Evolutionary conservation across 64 coral and sea anemone genomes (phyloP), one percentile per base, ranked within the genome.

Genomic region (Pocillopora damicornis): DNA sequence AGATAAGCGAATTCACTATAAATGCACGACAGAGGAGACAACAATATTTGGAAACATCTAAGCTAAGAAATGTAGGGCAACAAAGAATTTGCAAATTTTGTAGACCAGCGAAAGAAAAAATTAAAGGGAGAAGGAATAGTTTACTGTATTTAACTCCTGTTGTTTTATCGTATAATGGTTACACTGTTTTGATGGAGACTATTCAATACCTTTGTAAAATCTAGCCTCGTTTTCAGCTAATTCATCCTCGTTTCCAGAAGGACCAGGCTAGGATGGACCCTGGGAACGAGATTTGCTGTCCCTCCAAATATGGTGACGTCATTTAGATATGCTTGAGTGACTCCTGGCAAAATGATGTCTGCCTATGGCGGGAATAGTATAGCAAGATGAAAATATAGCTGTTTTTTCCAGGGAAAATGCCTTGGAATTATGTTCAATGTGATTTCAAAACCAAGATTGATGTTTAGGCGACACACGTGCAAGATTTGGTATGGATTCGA

Each of bases 401-500:
- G 67, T 37, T 92, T 92, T 87, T 72, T 58, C 22, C 63, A 25
- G 7, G 6, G 16, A 35, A 85, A 85, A 85, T 85, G 17, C 62
- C 2, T 22, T 85, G 20, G 37, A 72, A 73, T 85, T 63, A 37
- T 85, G 12, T 12, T 56, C 56, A 85, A 51, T 85, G 63, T 58
- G 25, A 59, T 72, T 72, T 73, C 64, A 73, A 25, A 20, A 85
- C 13, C 9, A 73, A 72, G 64, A 59, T 87, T 64, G 79, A 87
- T 84, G 23, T 82, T 64, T 92, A 72, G 22, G 83, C 58, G 86
- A 64, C 58, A 45, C 35, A 78, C 20, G 63, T 35, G 64, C 22
- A 78, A 63, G 82, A 87, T 87, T 87, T 92, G 82, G 75, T 58
- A 92, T 92, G 90, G 83, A 83, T 73, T 92, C 80, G 58, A 92